Base-by-base conservation (phyloP, 2,113 vertebrate genomes). In the Thermophis baileyi region DNA sequence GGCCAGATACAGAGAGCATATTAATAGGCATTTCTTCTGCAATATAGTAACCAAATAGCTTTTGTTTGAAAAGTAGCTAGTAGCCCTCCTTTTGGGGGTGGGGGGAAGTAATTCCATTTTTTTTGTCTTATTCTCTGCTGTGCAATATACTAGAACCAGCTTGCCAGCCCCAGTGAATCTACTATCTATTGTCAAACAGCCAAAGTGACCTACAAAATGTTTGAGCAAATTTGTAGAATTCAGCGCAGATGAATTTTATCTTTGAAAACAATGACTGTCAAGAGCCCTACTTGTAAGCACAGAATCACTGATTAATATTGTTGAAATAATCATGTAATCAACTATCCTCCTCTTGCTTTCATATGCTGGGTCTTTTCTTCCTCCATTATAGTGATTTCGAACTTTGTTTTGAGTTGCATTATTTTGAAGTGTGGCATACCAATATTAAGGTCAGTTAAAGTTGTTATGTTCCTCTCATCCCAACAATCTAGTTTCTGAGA, bases 341-440 rank as follows among this genome's bases (percentile, higher is more conserved):
- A 88, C 95, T 95, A 94, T 94, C 94, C 95, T 96, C 94, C 93
- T 94, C n/a, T 16, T 85, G 6, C 27, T 54, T 53, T 18, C 1
- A 20, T 54, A 0, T 93, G 95, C 47, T 27, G 93, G 94, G 94
- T 85, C 94, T 95, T 96, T 96, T 94, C 92, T 3, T 40, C 22
- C 47, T 35, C 16, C 46, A 50, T 85, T 50, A 16, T 93, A 95
- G 94, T 94, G 94, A 91, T 95, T 97, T 96, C 95, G 95, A 94
- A 95, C 91, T 54, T 92, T 96, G 95, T 93, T 95, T 60, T 95
- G 96, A 94, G 95, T 94, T 95, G 93, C 93, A 92, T 92, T 95
- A 94, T 90, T 94, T 95, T 94, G 94, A 96, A 95, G 92, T 94
- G 89, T 91, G 94, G 88, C 85, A 47, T 40, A 93, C 93, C 92